These are phyloP conservation scores for Saccostrea glomerata DNA, from an alignment of 1,140 invertebrate species.

Conservation along the genomic window DNA sequence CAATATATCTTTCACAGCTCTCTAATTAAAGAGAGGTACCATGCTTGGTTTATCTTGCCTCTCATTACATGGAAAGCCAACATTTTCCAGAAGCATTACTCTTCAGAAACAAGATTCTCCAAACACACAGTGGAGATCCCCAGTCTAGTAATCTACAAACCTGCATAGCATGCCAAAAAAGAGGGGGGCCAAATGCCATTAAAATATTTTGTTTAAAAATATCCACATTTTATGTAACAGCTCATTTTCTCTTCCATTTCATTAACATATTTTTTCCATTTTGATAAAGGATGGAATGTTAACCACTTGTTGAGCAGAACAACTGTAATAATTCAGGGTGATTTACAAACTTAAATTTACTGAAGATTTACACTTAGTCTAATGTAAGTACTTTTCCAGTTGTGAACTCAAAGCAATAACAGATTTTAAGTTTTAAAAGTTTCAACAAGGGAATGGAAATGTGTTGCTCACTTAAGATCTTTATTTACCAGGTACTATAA, in stretches of 20 bases:
- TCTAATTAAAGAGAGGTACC: constrained; percentile 31
- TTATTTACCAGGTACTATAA: too few relatives aligned
- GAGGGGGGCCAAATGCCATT: background rate
- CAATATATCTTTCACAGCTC: constrained; percentile 36
- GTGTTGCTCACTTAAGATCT: too few relatives aligned
- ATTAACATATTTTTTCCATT: constrained; percentile 11
- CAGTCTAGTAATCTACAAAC: background rate
- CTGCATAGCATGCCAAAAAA: constrained; percentile 5
- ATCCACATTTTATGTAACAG: background rate
- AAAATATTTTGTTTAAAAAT: background rate
- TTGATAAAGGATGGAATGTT: background rate
- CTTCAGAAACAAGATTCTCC: background rate
- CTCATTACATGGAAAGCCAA: constrained; percentile 3
- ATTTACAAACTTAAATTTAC: too few relatives aligned
- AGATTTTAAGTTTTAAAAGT: too few relatives aligned
- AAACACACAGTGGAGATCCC: too few relatives aligned
- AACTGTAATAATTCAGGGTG: background rate
- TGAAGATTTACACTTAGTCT: too few relatives aligned
- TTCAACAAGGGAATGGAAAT: too few relatives aligned
- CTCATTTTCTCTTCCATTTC: constrained; percentile 7
- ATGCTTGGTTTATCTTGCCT: constrained; percentile 32
- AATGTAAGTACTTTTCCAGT: too few relatives aligned
- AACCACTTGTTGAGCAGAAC: background rate
- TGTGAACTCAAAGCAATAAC: too few relatives aligned
- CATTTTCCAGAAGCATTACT: background rate